phyloP scores from a whole-genome alignment of 2,888 invertebrate species.

The Acrobasis suavella region DNA sequence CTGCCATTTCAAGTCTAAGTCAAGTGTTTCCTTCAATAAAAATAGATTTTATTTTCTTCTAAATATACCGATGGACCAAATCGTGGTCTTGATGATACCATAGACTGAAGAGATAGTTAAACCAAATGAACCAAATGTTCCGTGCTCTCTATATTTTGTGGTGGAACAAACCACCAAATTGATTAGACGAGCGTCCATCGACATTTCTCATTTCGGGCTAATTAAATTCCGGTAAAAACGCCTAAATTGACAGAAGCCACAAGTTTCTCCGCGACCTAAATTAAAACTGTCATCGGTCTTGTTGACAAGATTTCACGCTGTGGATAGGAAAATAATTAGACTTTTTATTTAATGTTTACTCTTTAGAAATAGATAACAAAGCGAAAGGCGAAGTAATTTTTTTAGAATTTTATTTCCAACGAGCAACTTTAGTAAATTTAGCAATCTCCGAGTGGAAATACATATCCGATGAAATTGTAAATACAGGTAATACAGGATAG shows the following conservation, averaged over 20 bases:
- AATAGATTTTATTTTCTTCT: no score
- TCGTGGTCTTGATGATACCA: no score
- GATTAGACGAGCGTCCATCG: constrained; percentile 11
- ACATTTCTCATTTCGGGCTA: constrained; percentile 13
- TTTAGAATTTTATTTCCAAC: neutral
- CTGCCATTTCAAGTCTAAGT: no score
- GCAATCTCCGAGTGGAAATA: neutral
- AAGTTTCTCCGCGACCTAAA: constrained; percentile 4
- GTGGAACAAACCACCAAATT: constrained; percentile 8
- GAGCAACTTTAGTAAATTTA: neutral
- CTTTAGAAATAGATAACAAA: no score
- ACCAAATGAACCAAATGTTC: no score
- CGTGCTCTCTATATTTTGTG: no score
- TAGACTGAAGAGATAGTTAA: no score
- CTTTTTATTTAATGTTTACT: neutral
- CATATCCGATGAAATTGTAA: neutral
- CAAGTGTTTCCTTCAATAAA: no score
- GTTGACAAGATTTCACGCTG: neutral
- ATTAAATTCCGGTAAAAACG: constrained; percentile 13
- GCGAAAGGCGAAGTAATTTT: no score
- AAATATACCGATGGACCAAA: no score
- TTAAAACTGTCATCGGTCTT: constrained; percentile 8
- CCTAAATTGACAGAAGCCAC: neutral
- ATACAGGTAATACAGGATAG: constrained; percentile 11
- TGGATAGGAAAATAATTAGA: neutral